These are phyloP conservation scores for Nymphalis c-album DNA, from an alignment of 2,888 invertebrate species.

Conservation along the genomic window DNA sequence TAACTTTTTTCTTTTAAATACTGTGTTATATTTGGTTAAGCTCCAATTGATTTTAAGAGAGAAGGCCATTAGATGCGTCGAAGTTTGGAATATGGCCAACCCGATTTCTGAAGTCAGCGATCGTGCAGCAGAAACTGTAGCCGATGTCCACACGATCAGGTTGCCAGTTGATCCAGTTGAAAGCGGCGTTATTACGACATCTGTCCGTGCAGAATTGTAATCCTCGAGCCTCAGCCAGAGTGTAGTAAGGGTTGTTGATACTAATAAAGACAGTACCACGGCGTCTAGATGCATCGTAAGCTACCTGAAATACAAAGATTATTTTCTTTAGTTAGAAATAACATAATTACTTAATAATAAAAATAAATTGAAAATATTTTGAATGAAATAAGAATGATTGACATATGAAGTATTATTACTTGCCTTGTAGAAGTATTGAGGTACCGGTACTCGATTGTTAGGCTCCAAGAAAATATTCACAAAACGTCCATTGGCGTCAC, in stretches of 20 bases:
- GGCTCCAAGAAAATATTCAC: slow-evolving; percentile 68
- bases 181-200: slow-evolving; percentile 78
- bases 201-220: slow-evolving; percentile 78
- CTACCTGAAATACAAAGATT: slow-evolving; percentile 60
- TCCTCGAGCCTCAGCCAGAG: slow-evolving; percentile 57
- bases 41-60: slow-evolving; percentile 47
- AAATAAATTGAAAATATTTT: background rate
- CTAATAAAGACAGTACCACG: slow-evolving; percentile 82
- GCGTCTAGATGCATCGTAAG: slow-evolving; percentile 73
- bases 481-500: slow-evolving; percentile 62
- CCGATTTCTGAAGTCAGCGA: slow-evolving; percentile 78
- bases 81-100: slow-evolving; percentile 80
- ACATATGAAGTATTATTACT: background rate
- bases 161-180: slow-evolving; percentile 83
- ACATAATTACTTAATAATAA: no score
- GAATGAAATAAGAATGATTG: background rate
- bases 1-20: no score
- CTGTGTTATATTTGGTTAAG: no score
- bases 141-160: slow-evolving; percentile 76
- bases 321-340: background rate
- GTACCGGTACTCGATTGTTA: slow-evolving; percentile 66
- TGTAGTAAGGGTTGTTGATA: slow-evolving; percentile 83
- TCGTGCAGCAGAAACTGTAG: slow-evolving; percentile 83
- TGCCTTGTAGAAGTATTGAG: slow-evolving; percentile 72
- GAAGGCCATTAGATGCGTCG: slow-evolving; percentile 62